A percentile compares a stretch with the other conserved stretches of the same genome.
These are phyloP conservation scores for Netelia melanura DNA, from an alignment of 2,888 invertebrate genomes.

Conservation along the genomic window DNA sequence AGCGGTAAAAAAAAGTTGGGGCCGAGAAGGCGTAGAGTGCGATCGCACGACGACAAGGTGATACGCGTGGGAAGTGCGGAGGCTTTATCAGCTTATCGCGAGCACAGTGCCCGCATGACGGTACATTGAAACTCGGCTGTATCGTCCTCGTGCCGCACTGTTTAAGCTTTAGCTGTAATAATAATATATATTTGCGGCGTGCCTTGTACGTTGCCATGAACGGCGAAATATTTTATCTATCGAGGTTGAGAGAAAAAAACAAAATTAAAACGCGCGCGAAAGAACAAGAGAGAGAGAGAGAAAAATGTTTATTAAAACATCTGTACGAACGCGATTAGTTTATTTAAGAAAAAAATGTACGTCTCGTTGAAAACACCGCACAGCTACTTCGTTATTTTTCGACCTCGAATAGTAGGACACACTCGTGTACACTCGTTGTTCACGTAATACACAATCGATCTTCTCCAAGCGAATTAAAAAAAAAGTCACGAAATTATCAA, in stretches of 20 bases:
- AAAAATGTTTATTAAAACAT: too few species aligned
- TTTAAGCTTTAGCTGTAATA: conserved; percentile 9
- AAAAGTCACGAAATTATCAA: conserved; percentile 1
- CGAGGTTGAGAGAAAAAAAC: conserved; percentile 45
- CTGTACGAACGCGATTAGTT: too few species aligned
- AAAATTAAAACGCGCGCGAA: conserved; percentile 38
- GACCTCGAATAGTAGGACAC: not conserved
- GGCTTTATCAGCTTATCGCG: conserved; percentile 74
- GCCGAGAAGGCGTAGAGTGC: conserved; percentile 21
- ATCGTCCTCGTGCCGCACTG: conserved; percentile 40
- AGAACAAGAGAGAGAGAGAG: not conserved
- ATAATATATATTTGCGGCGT: conserved; percentile 20
- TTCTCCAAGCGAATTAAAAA: conserved; percentile 6
- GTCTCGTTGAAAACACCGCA: not conserved
- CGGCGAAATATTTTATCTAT: conserved; percentile 60
- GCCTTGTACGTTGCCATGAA: not conserved
- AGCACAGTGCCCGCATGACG: conserved; percentile 78
- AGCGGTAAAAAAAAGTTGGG: not conserved
- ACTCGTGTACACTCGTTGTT: not conserved
- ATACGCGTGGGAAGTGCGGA: conserved; percentile 78
- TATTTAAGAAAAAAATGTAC: not conserved
- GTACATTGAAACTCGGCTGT: conserved; percentile 48
- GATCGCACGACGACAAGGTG: conserved; percentile 16
- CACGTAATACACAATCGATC: conserved; percentile 29
- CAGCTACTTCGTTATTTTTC: not conserved